These are phyloP conservation scores for Rhombomys opimus DNA, from an alignment of 2,113 vertebrate genomes.

Conservation along the genomic window DNA sequence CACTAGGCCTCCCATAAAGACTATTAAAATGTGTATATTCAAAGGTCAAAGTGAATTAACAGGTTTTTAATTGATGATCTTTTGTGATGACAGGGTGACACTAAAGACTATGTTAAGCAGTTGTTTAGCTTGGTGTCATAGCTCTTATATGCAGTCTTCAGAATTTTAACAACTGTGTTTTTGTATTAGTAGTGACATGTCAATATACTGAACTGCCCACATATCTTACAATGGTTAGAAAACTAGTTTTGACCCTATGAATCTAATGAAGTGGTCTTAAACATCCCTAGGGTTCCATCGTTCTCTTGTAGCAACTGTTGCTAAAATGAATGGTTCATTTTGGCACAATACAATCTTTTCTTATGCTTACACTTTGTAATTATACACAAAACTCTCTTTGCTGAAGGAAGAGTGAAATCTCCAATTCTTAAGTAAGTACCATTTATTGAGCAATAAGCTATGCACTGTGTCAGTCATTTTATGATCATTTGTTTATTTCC, in stretches of 20 bases:
- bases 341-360: neutral
- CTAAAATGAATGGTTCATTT: neutral
- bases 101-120: neutral
- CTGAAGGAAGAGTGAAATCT: neutral
- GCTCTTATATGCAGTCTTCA: neutral
- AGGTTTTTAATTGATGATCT: neutral
- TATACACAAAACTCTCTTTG: neutral
- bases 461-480: neutral
- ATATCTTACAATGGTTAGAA: neutral
- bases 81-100: neutral
- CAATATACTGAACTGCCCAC: neutral
- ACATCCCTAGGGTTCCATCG: neutral
- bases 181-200: neutral
- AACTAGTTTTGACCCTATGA: neutral
- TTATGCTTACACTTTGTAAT: neutral
- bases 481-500: too few species aligned
- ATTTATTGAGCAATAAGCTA: neutral
- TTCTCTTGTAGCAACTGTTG: neutral
- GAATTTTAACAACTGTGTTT: neutral
- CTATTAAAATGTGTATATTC: neutral
- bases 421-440: neutral
- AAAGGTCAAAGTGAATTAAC: neutral
- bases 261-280: neutral
- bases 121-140: neutral
- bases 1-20: neutral